Evolutionary conservation across 2,113 vertebrate genomes (phyloP), one percentile per base, ranked within the genome.

Genomic region (Campylomormyrus tamandua): DNA sequence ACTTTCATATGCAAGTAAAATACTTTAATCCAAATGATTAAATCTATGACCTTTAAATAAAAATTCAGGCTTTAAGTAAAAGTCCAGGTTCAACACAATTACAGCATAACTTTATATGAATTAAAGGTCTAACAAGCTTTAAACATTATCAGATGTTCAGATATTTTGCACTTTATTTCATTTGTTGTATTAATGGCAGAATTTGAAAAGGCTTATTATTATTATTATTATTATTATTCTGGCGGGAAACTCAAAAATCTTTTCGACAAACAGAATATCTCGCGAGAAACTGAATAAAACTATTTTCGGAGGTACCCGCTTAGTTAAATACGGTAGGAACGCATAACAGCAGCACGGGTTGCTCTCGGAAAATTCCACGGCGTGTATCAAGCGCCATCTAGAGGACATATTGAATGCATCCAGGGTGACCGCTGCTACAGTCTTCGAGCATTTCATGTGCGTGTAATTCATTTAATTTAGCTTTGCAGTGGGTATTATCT

Each of bases 321-420:
- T 6, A 46, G 21, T 24, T 46, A 21, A 46, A 48, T 46, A 48
- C 80, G 39, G 80, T 46, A 48, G 10, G 5, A 24, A 83, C 39
- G 19, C 42, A n/a, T 8, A 9, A 83, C 8, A n/a, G 80, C 21
- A 83, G 15, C 39, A 74, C 42, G 6, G 13, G 80, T 39, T 56
- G 10, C 5, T 46, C 13, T 87, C 3, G 17, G 13, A 45, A 42
- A 39, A 49, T 49, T 89, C 7, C 74, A 89, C 15, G 21, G 50
- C 77, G 74, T n/a, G 35, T 24, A 56, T 83, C 49, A 53, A 46
- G 88, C 49, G 88, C 88, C 88, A 89, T 89, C 88, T 83, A 56
- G 88, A 27, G 88, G 74, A 45, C 48, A 50, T 39, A 21, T 50
- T 80, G 74, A 42, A 42, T 39, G 5, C 15, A 35, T 39, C 70